These are phyloP conservation scores for Epizoanthus illoricatus DNA, from an alignment of 92 coral and sea anemone species.

Conservation along the genomic window DNA sequence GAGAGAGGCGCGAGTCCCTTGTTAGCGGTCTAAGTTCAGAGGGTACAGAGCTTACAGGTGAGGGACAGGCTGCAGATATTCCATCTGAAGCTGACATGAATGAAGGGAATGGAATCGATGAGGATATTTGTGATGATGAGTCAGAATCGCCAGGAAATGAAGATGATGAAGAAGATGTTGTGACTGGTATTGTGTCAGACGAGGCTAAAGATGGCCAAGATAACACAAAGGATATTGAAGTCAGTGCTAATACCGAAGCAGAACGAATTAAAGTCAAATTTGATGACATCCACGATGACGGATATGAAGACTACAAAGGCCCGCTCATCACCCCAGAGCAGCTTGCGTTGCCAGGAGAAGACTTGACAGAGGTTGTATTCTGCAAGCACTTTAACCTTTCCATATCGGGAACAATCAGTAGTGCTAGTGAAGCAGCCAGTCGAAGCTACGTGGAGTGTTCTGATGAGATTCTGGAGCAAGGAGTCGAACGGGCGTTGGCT, in stretches of 20 bases:
- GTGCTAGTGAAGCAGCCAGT: conserved; percentile 61
- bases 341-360: conserved; percentile 80
- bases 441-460: conserved; percentile 86
- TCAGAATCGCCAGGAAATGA: conserved; percentile 25
- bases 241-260: conserved; percentile 2
- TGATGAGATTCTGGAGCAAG: conserved; percentile 72
- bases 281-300: conserved; percentile 66
- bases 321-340: conserved; percentile 84
- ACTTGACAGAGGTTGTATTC: conserved; percentile 81
- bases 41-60: conserved; percentile 8
- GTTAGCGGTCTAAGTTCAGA: conserved; percentile 24
- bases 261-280: conserved; percentile 73
- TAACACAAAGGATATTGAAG: not conserved
- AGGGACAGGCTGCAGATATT: not conserved
- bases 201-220: conserved; percentile 29
- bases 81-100: conserved; percentile 11
- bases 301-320: conserved; percentile 66
- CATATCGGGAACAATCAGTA: conserved; percentile 43
- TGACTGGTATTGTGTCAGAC: not conserved
- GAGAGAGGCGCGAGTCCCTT: conserved; percentile 14
- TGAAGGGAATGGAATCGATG: conserved; percentile 14
- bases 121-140: conserved; percentile 12
- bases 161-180: conserved; percentile 37
- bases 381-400: conserved; percentile 87
- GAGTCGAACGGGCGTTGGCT: conserved; percentile 62